Percentiles rank a stretch among this genome's conserved stretches.
Conservation (phyloP, 1,140 invertebrate species). For the Oscheius sp. region DNA sequence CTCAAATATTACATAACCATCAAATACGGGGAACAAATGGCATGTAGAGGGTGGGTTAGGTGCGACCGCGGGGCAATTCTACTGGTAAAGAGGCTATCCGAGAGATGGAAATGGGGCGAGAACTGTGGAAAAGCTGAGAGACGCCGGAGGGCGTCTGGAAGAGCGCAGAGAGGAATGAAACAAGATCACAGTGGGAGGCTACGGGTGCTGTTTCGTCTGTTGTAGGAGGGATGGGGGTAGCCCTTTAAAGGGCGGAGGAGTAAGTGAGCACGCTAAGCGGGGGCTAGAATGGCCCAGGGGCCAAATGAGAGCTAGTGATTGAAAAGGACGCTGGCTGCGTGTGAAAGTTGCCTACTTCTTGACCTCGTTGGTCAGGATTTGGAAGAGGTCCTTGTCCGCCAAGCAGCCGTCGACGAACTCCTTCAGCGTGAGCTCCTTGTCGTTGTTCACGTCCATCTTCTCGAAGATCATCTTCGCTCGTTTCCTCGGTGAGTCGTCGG, state of each 20-base stretch:
- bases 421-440: slow-evolving; percentile 83
- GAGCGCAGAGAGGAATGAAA: not conserved
- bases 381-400: slow-evolving; percentile 73
- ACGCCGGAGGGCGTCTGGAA: not conserved
- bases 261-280: slow-evolving; percentile 7
- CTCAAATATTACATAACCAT: not conserved
- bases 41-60: not conserved
- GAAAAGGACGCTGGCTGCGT: not conserved
- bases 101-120: not conserved
- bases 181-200: slow-evolving; percentile 5
- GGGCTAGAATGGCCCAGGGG: not conserved
- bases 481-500: slow-evolving; percentile 74
- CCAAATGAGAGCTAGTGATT: not conserved
- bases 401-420: slow-evolving; percentile 98
- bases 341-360: slow-evolving; percentile 36
- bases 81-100: not conserved
- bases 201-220: not conserved
- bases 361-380: slow-evolving; percentile 59
- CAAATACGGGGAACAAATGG: not conserved
- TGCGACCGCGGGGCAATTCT: no score
- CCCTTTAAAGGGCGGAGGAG: not conserved
- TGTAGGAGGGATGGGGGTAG: not conserved
- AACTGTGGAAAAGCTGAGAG: not conserved
- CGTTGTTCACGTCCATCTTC: slow-evolving; percentile 65
- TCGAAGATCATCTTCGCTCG: slow-evolving; percentile 96